Base-by-base conservation (phyloP, 2,113 vertebrate species). In the Morone chrysops region DNA sequence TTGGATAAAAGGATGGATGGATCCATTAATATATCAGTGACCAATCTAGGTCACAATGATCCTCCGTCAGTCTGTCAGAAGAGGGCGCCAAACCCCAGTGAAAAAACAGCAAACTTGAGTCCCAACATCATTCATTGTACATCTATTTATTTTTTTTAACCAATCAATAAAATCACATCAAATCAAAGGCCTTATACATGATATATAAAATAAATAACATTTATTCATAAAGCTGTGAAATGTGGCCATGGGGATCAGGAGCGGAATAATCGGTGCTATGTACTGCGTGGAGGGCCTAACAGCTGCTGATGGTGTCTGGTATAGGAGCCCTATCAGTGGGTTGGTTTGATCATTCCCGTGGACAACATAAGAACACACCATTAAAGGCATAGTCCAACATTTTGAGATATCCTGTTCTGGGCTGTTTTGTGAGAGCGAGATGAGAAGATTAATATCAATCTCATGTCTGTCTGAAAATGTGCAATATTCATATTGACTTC, bases 141-240 rank as follows among this genome's bases (percentile, higher is more conserved):
- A 92, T 89, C 75, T 84, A 87, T 92, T 90, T 90, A 85, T 93
- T 87, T 80, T 82, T 87, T 77, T 82, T 71, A 84, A 88, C 48
- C 69, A 87, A 88, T 82, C 76, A 79, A 53, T 85, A 75, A 85
- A 88, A 84, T 86, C 78, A 88, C 87, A 84, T 62, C n/a, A 80
- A 90, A 79, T 78, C 63, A 91, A 78, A 91, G 54, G 51, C 54
- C 2, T 88, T 83, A 10, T 82, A 90, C 82, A 84, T 43, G 74
- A 81, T 83, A 81, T 92, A 87, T 70, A 83, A 91, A 92, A 92
- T 90, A 87, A 92, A 82, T 82, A 83, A 90, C 87, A 87, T 86
- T 81, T 90, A 89, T 88, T 89, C 20, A 71, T 87, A 79, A 90
- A 88, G 62, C 57, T 80, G 85, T 93, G 81, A 71, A 43, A 73